phyloP scores from a whole-genome alignment of 1,140 invertebrate species.

The Linepithema humile region DNA sequence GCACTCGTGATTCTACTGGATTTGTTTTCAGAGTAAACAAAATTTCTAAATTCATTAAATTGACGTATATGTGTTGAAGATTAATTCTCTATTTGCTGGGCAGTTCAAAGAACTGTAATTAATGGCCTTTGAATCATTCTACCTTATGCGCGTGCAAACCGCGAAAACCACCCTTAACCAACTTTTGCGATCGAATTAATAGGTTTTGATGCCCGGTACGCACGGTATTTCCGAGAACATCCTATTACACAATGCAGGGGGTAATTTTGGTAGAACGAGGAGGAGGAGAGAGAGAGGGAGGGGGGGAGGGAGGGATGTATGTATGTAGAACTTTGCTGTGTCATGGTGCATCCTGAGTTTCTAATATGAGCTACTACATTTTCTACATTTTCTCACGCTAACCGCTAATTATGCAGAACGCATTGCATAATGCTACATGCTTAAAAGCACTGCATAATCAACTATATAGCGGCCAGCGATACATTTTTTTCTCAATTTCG shows the following conservation, averaged over 20 bases:
- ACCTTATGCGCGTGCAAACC: neutral
- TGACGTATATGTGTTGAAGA: neutral
- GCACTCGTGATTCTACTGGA: no score
- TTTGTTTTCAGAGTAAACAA: no score
- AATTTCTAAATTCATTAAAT: neutral
- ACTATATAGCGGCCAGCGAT: neutral
- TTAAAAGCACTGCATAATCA: slow-evolving; percentile 52
- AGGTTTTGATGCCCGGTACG: slow-evolving; percentile 32
- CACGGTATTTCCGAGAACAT: slow-evolving; percentile 30
- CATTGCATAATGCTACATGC: neutral
- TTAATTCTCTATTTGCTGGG: slow-evolving; percentile 21
- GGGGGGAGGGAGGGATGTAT: slow-evolving; percentile 7
- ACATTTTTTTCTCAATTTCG: slow-evolving; percentile 24
- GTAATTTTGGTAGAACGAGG: no score
- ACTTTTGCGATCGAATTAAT: slow-evolving; percentile 38
- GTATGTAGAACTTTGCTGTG: slow-evolving; percentile 15
- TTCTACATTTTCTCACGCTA: slow-evolving; percentile 50
- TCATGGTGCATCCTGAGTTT: slow-evolving; percentile 43
- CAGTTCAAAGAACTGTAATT: slow-evolving; percentile 20
- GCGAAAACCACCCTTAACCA: slow-evolving; percentile 24
- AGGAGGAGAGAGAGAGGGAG: neutral
- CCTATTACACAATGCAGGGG: slow-evolving; percentile 21
- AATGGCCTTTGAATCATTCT: slow-evolving; percentile 18
- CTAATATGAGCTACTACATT: slow-evolving; percentile 36
- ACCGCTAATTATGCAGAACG: slow-evolving; percentile 45